A percentile compares a stretch with the other conserved stretches of the same genome.
Conservation (phyloP, 1,140 invertebrate genomes). For the Drosophila eugracilis region DNA sequence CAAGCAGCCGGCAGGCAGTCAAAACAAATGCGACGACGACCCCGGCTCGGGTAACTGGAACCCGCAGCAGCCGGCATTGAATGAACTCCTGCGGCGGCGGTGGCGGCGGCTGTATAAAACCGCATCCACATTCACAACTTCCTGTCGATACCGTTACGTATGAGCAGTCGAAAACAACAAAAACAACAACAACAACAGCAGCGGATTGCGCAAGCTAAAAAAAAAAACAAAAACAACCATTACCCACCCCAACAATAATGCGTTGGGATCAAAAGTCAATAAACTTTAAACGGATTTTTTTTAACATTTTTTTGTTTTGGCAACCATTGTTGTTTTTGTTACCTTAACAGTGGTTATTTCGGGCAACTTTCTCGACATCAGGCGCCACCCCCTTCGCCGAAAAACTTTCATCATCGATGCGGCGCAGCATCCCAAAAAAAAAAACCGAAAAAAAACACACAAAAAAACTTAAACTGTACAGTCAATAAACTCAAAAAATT, state of each 20-base stretch:
- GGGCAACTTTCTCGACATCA: constrained; percentile 64
- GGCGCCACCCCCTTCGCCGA: constrained; percentile 33
- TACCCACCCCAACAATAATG: constrained; percentile 83
- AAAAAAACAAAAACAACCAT: constrained; percentile 56
- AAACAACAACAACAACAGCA: constrained; percentile 11
- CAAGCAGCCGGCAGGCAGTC: constrained; percentile 6
- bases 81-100: constrained; percentile 60
- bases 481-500: constrained; percentile 68
- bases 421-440: constrained; percentile 6
- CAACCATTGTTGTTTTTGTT: constrained; percentile 17
- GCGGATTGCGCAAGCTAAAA: constrained; percentile 20
- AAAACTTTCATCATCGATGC: constrained; percentile 49
- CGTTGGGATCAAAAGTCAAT: constrained; percentile 83
- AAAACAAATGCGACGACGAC: constrained; percentile 48
- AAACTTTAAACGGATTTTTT: constrained; percentile 69
- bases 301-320: constrained; percentile 55
- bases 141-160: constrained; percentile 78
- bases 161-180: constrained; percentile 59
- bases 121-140: constrained; percentile 45
- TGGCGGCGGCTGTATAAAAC: too few species aligned
- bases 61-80: constrained; percentile 54
- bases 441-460: constrained; percentile 8
- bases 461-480: constrained; percentile 21
- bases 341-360: constrained; percentile 29
- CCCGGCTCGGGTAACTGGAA: constrained; percentile 56